Conservation (phyloP, 2,797 vertebrate species). For the Heteromormyrus szaboi region DNA sequence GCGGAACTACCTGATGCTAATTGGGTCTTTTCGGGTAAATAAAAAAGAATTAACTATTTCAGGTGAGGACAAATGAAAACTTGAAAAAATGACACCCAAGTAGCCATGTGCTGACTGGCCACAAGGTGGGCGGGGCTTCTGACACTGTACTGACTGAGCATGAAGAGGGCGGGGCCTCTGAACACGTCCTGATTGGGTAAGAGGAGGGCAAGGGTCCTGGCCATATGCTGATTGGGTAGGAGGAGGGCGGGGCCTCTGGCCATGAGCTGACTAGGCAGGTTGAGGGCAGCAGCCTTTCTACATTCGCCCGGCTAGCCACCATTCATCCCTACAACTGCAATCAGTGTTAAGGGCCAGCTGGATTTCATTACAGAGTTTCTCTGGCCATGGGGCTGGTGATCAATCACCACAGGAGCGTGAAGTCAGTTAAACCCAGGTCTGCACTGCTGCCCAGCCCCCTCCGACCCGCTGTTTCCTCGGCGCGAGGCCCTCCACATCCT, state of each 20-base stretch:
- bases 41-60: neutral
- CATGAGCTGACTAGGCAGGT: too few relatives aligned
- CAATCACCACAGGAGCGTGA: neutral
- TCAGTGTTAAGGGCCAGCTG: neutral
- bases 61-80: neutral
- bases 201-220: neutral
- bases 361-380: neutral
- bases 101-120: neutral
- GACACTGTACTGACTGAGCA: neutral
- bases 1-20: neutral
- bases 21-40: neutral
- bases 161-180: neutral
- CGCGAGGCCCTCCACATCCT: neutral
- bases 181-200: neutral
- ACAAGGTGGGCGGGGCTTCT: neutral
- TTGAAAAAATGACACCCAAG: neutral
- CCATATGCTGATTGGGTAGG: neutral
- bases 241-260: neutral
- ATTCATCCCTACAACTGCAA: neutral
- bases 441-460: neutral
- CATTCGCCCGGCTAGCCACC: neutral
- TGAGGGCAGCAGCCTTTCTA: neutral
- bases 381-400: neutral
- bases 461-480: neutral
- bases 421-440: neutral